Conservation (phyloP, 2,113 vertebrate genomes). For the Hippotragus niger region DNA sequence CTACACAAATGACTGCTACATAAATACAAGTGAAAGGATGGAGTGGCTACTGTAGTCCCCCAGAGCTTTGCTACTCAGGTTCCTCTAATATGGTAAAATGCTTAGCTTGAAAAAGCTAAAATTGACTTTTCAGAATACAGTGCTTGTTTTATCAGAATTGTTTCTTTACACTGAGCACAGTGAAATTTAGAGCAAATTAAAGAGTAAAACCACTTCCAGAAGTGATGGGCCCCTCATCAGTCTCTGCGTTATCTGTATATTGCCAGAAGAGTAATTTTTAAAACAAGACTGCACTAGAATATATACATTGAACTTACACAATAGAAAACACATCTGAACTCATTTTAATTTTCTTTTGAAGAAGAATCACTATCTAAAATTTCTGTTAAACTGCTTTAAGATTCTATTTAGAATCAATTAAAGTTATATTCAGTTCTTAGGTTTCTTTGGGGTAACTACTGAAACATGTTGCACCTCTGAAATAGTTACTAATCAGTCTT, state of each 20-base stretch:
- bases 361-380: not conserved
- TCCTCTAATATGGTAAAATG: not conserved
- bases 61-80: not conserved
- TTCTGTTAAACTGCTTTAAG: not conserved
- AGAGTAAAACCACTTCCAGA: not conserved
- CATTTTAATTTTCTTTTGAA: not conserved
- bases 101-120: not conserved
- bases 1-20: not conserved
- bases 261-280: not conserved
- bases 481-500: not conserved
- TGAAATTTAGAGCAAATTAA: not conserved
- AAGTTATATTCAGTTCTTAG: not conserved
- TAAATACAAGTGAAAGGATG: not conserved
- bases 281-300: not conserved
- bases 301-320: not conserved
- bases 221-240: not conserved
- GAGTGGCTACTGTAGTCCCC: not conserved
- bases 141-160: not conserved
- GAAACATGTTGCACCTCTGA: not conserved
- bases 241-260: not conserved
- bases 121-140: not conserved
- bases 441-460: not conserved
- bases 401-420: constrained; percentile 3
- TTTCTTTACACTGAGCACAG: not conserved
- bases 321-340: not conserved